phyloP scores from a whole-genome alignment of 2,113 vertebrate species.

The Alligator mississippiensis region DNA sequence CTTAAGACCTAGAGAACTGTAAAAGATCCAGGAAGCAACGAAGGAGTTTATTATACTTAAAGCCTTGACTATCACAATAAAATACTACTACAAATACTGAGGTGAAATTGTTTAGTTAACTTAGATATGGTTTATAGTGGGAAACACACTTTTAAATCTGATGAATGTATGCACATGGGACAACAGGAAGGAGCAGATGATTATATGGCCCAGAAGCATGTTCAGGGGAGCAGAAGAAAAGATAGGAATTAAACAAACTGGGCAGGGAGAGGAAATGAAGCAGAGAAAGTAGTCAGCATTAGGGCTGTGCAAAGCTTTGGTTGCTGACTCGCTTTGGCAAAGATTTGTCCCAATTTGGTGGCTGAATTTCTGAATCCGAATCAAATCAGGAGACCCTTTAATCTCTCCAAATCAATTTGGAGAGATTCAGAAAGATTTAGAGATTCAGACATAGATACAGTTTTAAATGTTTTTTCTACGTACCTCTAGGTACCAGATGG shows the following conservation, averaged over 20 bases:
- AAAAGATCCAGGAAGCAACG: neutral
- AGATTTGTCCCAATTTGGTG: too few species aligned
- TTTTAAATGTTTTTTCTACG: too few species aligned
- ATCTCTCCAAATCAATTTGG: too few species aligned
- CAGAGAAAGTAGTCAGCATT: neutral
- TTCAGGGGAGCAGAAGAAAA: neutral
- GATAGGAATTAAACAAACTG: neutral
- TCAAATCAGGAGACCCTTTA: too few species aligned
- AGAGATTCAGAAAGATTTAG: too few species aligned
- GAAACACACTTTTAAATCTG: neutral
- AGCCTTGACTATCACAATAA: neutral
- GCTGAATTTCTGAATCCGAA: too few species aligned
- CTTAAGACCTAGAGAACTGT: neutral
- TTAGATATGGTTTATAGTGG: neutral
- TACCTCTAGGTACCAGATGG: too few species aligned
- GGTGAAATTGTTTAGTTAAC: neutral
- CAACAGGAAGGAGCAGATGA: neutral
- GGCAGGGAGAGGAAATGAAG: neutral
- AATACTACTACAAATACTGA: neutral
- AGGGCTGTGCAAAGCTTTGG: too few species aligned
- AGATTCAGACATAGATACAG: too few species aligned
- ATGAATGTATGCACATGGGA: accelerated
- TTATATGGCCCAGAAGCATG: neutral
- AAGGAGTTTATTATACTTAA: neutral
- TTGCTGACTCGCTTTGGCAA: too few species aligned